A percentile compares a stretch with the other conserved stretches of the same genome.
Conservation (phyloP, 2,113 vertebrate species). For the Lipophrys pholis region DNA sequence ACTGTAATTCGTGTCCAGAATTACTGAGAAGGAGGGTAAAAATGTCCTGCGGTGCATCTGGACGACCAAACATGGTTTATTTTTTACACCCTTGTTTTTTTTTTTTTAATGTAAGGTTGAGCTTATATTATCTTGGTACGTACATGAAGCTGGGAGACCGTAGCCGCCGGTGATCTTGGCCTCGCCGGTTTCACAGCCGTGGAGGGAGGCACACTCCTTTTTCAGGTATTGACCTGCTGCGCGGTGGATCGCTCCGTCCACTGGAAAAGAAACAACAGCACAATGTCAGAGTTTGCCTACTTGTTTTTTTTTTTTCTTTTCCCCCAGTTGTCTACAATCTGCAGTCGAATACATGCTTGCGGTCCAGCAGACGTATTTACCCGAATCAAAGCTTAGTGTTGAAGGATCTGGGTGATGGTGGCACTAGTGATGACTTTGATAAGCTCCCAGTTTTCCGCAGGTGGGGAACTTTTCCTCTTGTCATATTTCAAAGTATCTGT, state of each 20-base stretch:
- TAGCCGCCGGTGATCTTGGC: conserved; percentile 91
- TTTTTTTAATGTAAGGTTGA: too few species aligned
- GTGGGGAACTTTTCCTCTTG: conserved; percentile 29
- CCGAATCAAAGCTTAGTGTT: conserved; percentile 38
- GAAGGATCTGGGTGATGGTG: conserved; percentile 41
- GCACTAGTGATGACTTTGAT: conserved; percentile 17
- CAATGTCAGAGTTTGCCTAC: conserved; percentile 54
- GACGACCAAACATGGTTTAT: too few species aligned
- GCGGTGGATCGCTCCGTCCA: conserved; percentile 91
- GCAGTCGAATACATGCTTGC: background rate
- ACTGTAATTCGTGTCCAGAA: background rate
- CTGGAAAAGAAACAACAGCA: conserved; percentile 72
- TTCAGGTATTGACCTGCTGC: conserved; percentile 87
- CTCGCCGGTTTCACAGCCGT: conserved; percentile 87
- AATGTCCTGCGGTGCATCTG: too few species aligned
- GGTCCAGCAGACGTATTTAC: conserved; percentile 39
- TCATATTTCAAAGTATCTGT: conserved; percentile 44
- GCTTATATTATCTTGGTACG: conserved; percentile 76
- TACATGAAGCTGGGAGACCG: conserved; percentile 89
- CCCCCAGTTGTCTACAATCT: too few species aligned
- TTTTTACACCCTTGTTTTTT: too few species aligned
- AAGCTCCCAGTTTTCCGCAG: conserved; percentile 9
- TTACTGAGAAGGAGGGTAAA: background rate
- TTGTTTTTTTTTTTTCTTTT: conserved; percentile 12
- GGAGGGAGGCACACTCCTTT: conserved; percentile 87